Percentiles rank a stretch among this genome's conserved stretches.
Evolutionary conservation across 1,140 invertebrate genomes (phyloP).

Genomic region (Idris sp.): DNA sequence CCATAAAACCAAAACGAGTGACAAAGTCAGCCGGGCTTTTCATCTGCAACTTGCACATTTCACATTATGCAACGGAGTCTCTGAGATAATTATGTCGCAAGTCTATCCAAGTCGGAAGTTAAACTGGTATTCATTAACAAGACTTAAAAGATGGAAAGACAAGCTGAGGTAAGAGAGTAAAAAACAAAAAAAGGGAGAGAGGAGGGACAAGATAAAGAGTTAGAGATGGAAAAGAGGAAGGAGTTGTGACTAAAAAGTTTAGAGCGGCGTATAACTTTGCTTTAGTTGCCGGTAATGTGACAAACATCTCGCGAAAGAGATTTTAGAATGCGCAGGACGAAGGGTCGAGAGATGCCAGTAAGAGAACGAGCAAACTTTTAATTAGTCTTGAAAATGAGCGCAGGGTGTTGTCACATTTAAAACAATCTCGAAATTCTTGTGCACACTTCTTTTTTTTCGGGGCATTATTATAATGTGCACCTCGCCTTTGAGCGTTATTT

Average conservation of each 20-base stretch:
- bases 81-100: conserved; percentile 42
- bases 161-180: too few relatives aligned
- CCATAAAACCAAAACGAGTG: conserved; percentile 1
- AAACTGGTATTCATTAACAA: conserved; percentile 48
- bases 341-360: conserved; percentile 32
- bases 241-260: conserved; percentile 45
- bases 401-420: conserved; percentile 61
- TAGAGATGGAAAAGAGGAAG: not conserved
- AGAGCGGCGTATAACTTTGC: conserved; percentile 42
- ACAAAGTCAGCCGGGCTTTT: conserved; percentile 22
- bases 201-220: conserved; percentile 7
- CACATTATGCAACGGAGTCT: conserved; percentile 26
- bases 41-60: conserved; percentile 44
- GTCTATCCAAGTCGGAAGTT: conserved; percentile 52
- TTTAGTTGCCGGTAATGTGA: conserved; percentile 58
- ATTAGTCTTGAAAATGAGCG: conserved; percentile 62
- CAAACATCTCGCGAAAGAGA: conserved; percentile 56
- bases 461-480: conserved; percentile 48
- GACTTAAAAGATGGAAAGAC: conserved; percentile 31
- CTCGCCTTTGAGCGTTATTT: too few relatives aligned
- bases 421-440: conserved; percentile 52
- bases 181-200: conserved; percentile 13
- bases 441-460: conserved; percentile 17
- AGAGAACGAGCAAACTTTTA: conserved; percentile 56
- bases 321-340: conserved; percentile 42